These are phyloP conservation scores for Pangasius sanitwongsei DNA, from an alignment of 2,797 vertebrate species.

Conservation along the genomic window DNA sequence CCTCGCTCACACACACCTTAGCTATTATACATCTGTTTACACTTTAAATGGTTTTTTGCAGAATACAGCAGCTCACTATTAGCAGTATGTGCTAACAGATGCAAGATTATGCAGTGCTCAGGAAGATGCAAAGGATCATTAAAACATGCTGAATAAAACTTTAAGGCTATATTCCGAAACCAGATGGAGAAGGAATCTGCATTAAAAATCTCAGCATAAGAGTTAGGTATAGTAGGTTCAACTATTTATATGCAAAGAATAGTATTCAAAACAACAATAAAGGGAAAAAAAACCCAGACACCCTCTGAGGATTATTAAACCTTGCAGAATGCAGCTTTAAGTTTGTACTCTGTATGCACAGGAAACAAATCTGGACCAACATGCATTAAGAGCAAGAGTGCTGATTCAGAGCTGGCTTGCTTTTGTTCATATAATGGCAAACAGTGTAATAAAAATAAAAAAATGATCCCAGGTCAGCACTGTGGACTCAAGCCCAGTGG, in stretches of 20 bases:
- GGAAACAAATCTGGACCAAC: background rate
- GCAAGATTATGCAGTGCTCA: constrained; percentile 24
- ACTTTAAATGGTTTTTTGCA: background rate
- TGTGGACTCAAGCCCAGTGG: background rate
- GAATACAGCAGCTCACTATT: background rate
- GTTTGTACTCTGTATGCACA: constrained; percentile 18
- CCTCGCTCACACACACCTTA: background rate
- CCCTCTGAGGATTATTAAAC: constrained; percentile 20
- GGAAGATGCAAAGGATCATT: constrained; percentile 16
- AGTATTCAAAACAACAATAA: constrained; percentile 5
- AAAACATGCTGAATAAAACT: constrained; percentile 35
- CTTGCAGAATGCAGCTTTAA: constrained; percentile 9
- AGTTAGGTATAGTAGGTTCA: constrained; percentile 18
- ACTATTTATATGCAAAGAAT: constrained; percentile 23
- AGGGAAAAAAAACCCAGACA: background rate
- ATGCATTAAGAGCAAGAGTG: constrained; percentile 13
- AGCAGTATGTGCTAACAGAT: constrained; percentile 3
- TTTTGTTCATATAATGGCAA: background rate
- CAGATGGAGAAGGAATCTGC: constrained; percentile 33
- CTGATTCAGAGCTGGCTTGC: constrained; percentile 2
- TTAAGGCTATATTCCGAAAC: background rate
- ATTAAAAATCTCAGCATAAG: constrained; percentile 19
- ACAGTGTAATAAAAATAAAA: background rate
- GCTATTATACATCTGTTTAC: background rate
- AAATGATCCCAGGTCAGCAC: constrained; percentile 8